Percentiles rank a stretch among this genome's conserved stretches.
These are phyloP conservation scores for Myoxocephalus aenaeus DNA, from an alignment of 2,797 vertebrate species.

Conservation along the genomic window DNA sequence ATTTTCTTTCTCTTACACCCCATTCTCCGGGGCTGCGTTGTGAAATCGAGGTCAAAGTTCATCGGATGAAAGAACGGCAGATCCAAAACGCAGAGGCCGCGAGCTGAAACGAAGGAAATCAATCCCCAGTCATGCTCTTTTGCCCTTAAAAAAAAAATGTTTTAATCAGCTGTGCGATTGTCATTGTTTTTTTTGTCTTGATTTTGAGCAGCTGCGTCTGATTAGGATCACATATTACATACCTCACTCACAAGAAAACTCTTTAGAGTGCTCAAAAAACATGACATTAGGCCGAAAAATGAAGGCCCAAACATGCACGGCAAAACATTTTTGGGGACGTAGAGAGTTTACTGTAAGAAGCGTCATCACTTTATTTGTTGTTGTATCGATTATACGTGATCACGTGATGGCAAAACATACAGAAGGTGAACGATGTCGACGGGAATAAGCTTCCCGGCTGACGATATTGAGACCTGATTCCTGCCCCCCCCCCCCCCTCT, in stretches of 20 bases:
- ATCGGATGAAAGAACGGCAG: slow-evolving; percentile 9
- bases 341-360: background rate
- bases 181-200: background rate
- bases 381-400: background rate
- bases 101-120: slow-evolving; percentile 30
- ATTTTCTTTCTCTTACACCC: slow-evolving; percentile 26
- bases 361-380: background rate
- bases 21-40: slow-evolving; percentile 12
- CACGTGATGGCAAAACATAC: background rate
- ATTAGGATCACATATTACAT: background rate
- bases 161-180: background rate
- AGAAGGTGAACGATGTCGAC: background rate
- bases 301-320: background rate
- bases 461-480: background rate
- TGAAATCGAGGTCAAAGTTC: slow-evolving; percentile 61
- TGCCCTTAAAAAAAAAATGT: background rate
- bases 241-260: background rate
- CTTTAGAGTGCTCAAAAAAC: background rate
- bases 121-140: background rate
- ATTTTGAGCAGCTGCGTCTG: background rate
- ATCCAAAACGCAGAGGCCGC: slow-evolving; percentile 17
- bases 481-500: background rate
- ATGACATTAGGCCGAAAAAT: too few species aligned
- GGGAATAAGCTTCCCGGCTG: background rate
- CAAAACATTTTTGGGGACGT: background rate